These are phyloP conservation scores for Poicephalus meyeri DNA, from an alignment of 2,113 vertebrate genomes.

Conservation along the genomic window DNA sequence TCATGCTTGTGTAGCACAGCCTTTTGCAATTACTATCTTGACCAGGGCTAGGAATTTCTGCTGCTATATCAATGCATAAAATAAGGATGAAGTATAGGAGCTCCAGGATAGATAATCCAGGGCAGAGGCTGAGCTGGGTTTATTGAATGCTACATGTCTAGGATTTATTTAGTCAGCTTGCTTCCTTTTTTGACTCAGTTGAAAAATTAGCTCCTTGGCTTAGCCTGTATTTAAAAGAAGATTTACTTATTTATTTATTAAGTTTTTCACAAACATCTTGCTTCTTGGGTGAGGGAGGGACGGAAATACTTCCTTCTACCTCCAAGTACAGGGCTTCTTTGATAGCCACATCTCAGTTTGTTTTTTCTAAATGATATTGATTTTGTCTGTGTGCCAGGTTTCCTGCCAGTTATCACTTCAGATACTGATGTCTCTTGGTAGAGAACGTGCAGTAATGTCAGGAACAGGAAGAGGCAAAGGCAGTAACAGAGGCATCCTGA, in stretches of 20 bases:
- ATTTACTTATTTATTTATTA: not conserved
- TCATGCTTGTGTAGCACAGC: not conserved
- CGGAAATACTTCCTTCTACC: not conserved
- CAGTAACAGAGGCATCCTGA: not conserved
- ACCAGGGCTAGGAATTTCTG: not conserved
- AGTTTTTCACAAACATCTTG: not conserved
- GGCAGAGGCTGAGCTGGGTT: not conserved
- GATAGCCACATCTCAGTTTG: conserved; percentile 21
- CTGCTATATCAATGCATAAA: not conserved
- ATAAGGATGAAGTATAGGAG: not conserved
- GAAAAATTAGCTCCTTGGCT: not conserved
- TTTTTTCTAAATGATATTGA: conserved; percentile 45
- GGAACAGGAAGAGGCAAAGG: conserved; percentile 15
- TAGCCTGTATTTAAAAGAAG: not conserved
- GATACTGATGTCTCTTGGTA: not conserved
- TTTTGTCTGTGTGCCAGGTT: conserved; percentile 54
- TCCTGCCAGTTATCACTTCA: conserved; percentile 41
- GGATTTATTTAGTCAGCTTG: not conserved
- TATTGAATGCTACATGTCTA: not conserved
- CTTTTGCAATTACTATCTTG: not conserved
- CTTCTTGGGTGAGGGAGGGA: not conserved
- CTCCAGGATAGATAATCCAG: not conserved
- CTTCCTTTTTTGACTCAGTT: not conserved
- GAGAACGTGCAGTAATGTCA: conserved; percentile 14
- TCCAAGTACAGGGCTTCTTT: not conserved